Evolutionary conservation across 2,113 vertebrate genomes (phyloP).

Genomic region (Chaetura pelagica): DNA sequence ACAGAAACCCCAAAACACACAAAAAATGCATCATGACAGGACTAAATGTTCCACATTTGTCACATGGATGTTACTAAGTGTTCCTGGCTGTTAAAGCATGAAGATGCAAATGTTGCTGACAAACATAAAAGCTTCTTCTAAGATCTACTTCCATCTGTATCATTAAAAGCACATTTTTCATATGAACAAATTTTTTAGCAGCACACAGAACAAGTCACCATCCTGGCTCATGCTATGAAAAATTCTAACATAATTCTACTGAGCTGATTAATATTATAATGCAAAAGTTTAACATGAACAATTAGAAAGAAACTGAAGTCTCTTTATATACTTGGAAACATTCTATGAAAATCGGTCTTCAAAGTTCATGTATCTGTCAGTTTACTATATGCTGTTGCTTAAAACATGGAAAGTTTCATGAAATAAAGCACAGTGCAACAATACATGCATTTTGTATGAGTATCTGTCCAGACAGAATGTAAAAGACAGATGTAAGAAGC

Average conservation of each 20-base stretch:
- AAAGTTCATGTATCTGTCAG: background rate
- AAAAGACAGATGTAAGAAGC: background rate
- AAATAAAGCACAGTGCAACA: background rate
- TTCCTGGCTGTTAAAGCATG: background rate
- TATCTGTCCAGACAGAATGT: background rate
- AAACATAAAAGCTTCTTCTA: slow-evolving; percentile 25
- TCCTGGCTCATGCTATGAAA: background rate
- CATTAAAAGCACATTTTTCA: background rate
- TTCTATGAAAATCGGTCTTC: background rate
- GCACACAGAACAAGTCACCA: background rate
- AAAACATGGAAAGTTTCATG: background rate
- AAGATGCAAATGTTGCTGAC: slow-evolving; percentile 13
- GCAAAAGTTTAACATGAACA: background rate
- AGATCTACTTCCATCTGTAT: background rate
- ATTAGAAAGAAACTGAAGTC: background rate
- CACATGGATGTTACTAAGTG: background rate
- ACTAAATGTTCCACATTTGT: background rate
- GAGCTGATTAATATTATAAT: background rate
- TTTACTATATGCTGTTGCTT: background rate
- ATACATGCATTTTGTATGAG: background rate
- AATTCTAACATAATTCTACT: background rate
- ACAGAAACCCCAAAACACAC: background rate
- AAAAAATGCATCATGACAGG: background rate
- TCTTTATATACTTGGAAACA: background rate
- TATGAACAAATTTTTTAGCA: background rate